phyloP scores from a whole-genome alignment of 2,888 invertebrate genomes.

The Dascillus cervinus region DNA sequence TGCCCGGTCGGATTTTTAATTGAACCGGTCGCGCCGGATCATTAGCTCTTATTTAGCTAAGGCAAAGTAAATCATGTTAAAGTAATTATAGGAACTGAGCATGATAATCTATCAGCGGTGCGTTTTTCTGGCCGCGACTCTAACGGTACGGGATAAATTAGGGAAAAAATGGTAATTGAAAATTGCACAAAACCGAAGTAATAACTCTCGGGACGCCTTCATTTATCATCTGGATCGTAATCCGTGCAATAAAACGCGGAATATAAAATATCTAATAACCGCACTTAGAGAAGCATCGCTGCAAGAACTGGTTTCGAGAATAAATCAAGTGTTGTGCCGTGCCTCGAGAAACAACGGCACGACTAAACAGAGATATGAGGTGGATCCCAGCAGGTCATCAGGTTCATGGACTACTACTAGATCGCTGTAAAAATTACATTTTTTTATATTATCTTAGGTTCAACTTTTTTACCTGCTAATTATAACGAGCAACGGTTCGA shows the following conservation, averaged over 20 bases:
- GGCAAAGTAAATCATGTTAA: constrained; percentile 7
- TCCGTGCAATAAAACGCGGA: constrained; percentile 28
- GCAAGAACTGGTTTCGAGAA: constrained; percentile 36
- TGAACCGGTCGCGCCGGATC: constrained; percentile 2
- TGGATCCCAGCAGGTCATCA: constrained; percentile 35
- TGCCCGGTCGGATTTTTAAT: constrained; percentile 1
- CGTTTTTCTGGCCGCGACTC: constrained; percentile 7
- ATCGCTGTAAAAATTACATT: constrained; percentile 30
- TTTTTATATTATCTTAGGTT: no score
- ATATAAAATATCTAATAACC: constrained; percentile 35
- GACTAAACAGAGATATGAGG: constrained; percentile 28
- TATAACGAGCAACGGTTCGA: no score
- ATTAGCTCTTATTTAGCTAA: constrained; percentile 1
- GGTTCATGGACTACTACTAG: constrained; percentile 43
- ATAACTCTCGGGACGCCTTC: constrained; percentile 12
- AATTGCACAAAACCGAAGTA: constrained; percentile 19
- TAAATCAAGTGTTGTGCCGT: constrained; percentile 36
- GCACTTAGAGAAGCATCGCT: constrained; percentile 25
- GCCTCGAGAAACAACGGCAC: constrained; percentile 37
- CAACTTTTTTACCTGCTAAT: no score
- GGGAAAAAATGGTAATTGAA: constrained; percentile 16
- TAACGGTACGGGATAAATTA: constrained; percentile 15
- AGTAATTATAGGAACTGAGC: constrained; percentile 16
- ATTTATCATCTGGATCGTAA: constrained; percentile 22
- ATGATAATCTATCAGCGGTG: constrained; percentile 10